Evolutionary conservation across 2,888 invertebrate species (phyloP).

Genomic region (Andrena dorsata): DNA sequence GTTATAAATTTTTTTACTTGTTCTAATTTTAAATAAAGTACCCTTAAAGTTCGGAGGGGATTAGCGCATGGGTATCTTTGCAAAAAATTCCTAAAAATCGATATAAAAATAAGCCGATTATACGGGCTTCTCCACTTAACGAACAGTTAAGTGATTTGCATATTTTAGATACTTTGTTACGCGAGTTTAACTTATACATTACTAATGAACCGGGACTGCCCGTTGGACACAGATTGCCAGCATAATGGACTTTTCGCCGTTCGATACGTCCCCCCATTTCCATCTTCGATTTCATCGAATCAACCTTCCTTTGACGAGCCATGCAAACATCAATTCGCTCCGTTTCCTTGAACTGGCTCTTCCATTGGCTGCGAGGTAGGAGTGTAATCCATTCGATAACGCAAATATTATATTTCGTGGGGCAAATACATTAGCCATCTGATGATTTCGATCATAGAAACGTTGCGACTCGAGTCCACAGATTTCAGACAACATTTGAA

Average conservation of each 20-base stretch:
- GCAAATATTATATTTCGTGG: slow-evolving; percentile 10
- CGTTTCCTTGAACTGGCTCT: neutral
- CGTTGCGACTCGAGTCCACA: neutral
- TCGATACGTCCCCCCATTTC: neutral
- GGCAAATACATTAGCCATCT: neutral
- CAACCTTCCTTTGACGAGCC: neutral
- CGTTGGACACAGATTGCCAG: neutral
- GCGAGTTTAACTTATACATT: too few relatives aligned
- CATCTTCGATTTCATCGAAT: slow-evolving; percentile 18
- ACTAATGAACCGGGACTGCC: too few relatives aligned
- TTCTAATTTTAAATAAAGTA: too few relatives aligned
- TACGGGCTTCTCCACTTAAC: too few relatives aligned
- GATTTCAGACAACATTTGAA: too few relatives aligned
- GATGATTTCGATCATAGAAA: neutral
- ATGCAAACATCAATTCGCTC: neutral
- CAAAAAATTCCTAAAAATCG: too few relatives aligned
- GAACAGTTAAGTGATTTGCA: too few relatives aligned
- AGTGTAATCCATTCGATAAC: neutral
- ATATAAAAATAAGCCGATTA: too few relatives aligned
- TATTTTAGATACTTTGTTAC: too few relatives aligned
- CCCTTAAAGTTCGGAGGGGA: too few relatives aligned
- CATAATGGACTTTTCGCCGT: neutral
- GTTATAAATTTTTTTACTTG: too few relatives aligned
- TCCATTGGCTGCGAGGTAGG: neutral
- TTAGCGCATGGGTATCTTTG: too few relatives aligned